Evolutionary conservation across 2,888 invertebrate species (phyloP).

Genomic region (Lypha dubia): DNA sequence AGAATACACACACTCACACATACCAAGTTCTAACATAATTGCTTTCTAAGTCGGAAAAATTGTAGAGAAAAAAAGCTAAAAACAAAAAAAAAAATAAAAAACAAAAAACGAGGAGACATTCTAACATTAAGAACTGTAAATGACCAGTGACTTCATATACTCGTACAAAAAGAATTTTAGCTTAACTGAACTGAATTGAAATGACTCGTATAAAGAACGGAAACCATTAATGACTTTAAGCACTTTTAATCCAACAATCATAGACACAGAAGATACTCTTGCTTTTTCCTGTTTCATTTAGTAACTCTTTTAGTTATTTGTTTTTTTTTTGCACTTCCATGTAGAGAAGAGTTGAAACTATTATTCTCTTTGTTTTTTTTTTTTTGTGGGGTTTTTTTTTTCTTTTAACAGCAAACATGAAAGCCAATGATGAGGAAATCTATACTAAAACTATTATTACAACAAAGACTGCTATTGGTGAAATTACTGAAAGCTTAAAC

Average conservation of each 20-base stretch:
- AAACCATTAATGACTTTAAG: slow-evolving; percentile 73
- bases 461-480: slow-evolving; percentile 30
- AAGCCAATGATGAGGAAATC: slow-evolving; percentile 68
- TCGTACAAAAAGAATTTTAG: slow-evolving; percentile 9
- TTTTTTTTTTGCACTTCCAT: background rate
- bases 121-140: slow-evolving; percentile 48
- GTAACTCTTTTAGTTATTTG: slow-evolving; percentile 17
- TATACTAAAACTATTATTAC: slow-evolving; percentile 60
- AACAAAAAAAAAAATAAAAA: slow-evolving; percentile 26
- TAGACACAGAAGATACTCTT: slow-evolving; percentile 47
- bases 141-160: slow-evolving; percentile 44
- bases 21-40: slow-evolving; percentile 34
- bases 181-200: slow-evolving; percentile 40
- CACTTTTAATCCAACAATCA: slow-evolving; percentile 71
- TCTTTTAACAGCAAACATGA: slow-evolving; percentile 42
- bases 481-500: slow-evolving; percentile 1
- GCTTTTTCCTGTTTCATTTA: slow-evolving; percentile 22
- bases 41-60: slow-evolving; percentile 39
- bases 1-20: background rate
- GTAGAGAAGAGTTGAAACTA: background rate
- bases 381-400: background rate
- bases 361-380: background rate
- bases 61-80: background rate
- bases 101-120: slow-evolving; percentile 22
- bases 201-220: slow-evolving; percentile 60